Base-by-base conservation (phyloP, 2,888 invertebrate species). In the Epinotia brunnichana region DNA sequence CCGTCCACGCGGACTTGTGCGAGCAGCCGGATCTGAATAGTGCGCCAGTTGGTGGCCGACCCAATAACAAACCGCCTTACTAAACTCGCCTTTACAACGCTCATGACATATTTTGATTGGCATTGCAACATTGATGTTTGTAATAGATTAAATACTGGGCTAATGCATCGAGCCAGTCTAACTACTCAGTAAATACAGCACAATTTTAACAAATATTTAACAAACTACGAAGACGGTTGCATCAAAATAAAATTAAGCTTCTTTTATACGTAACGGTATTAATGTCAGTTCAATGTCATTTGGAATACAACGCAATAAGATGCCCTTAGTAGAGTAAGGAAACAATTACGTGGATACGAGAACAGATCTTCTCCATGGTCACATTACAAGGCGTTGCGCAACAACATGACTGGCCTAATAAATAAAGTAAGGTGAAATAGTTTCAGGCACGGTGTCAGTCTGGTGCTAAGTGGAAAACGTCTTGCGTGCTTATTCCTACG, bases 1-100 rank as follows among this genome's bases (percentile, higher is more conserved):
- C 83, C 79, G 77, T 77, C 63, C 61, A 75, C 74, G 74, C 74
- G 76, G 76, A 72, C 77, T 75, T 76, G 76, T 62, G 67, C 70
- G 74, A 79, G 75, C 75, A 80, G 81, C 80, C 84, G 83, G 86
- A 87, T 87, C 84, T 72, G 29, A 56, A 82, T 77, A 80, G 78
- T 76, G 76, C 78, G 80, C 73, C 77, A 53, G 73, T 63, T 73
- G 63, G 70, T 61, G 35, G 64, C 48, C 72, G 67, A 62, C 72
- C 72, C 72, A 72, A 67, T 60, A 54, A 48, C 67, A 51, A 19
- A 39, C 41, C 41, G 66, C 35, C 19, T 35, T 63, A 63, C 19
- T 66, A 71, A 71, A 66, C 66, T 29, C 54, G 61, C 39, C 54
- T 35, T 35, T 41, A 62, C 53, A 54, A 11, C 19, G 61, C 44